A percentile compares a stretch with the other conserved stretches of the same genome.
Evolutionary conservation across 2,797 vertebrate genomes (phyloP).

Genomic region (Chloroceryle amazona): DNA sequence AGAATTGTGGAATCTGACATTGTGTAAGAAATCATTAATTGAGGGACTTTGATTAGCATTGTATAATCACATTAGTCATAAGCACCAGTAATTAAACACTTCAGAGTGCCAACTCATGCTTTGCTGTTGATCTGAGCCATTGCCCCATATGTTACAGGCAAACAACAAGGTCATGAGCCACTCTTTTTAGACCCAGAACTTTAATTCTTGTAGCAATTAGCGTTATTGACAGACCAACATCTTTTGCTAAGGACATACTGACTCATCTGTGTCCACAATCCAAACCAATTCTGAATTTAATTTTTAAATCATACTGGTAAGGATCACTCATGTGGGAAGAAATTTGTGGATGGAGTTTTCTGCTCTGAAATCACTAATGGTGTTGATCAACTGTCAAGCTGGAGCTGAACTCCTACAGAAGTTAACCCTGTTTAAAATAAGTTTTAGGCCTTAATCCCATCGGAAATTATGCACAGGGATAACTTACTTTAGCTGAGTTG

Average conservation of each 20-base stretch:
- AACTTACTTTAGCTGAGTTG: not conserved
- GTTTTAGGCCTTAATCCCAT: constrained; percentile 38
- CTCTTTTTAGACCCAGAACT: not conserved
- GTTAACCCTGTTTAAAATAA: not conserved
- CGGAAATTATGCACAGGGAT: not conserved
- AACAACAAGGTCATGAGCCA: not conserved
- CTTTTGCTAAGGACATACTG: not conserved
- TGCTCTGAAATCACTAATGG: not conserved
- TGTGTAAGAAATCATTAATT: constrained; percentile 3
- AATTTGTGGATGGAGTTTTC: not conserved
- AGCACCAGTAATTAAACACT: not conserved
- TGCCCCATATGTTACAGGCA: not conserved
- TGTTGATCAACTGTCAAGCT: not conserved
- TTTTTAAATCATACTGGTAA: not conserved
- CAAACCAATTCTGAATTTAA: not conserved
- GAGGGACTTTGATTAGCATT: not conserved
- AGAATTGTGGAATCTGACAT: not conserved
- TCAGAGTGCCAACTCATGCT: not conserved
- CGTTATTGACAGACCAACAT: not conserved
- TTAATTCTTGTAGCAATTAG: not conserved
- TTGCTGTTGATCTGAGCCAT: not conserved
- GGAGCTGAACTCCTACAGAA: constrained; percentile 29
- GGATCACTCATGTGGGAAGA: not conserved
- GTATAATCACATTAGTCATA: not conserved
- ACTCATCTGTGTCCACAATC: not conserved